Conservation (phyloP, 2,888 invertebrate species). For the Latrodectus hesperus region DNA sequence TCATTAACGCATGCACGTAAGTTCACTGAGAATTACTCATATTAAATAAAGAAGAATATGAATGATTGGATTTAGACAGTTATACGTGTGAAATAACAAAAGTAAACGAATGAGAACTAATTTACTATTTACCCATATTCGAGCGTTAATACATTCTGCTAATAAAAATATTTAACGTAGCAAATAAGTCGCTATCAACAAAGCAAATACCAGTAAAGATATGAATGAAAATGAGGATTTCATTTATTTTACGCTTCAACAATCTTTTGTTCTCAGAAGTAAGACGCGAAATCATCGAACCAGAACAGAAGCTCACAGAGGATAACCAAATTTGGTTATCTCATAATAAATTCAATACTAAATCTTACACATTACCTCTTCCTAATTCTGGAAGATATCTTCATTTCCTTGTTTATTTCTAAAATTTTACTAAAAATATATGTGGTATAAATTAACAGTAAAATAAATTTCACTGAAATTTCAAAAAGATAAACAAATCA, state of each 20-base stretch:
- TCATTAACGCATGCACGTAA: too few relatives aligned
- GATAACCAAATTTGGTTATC: slow-evolving; percentile 57
- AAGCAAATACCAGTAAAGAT: slow-evolving; percentile 43
- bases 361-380: slow-evolving; percentile 36
- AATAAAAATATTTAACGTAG: slow-evolving; percentile 16
- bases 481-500: slow-evolving; percentile 29
- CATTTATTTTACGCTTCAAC: slow-evolving; percentile 57
- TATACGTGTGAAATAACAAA: too few relatives aligned
- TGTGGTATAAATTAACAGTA: background rate
- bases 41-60: too few relatives aligned
- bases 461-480: slow-evolving; percentile 14
- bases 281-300: slow-evolving; percentile 59
- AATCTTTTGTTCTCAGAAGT: slow-evolving; percentile 52
- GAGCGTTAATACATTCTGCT: background rate
- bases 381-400: slow-evolving; percentile 23
- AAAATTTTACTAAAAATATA: background rate
- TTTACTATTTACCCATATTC: background rate
- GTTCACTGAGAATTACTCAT: too few relatives aligned
- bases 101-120: too few relatives aligned
- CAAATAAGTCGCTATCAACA: slow-evolving; percentile 21
- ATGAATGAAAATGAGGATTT: slow-evolving; percentile 36
- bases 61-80: too few relatives aligned
- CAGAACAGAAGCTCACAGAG: slow-evolving; percentile 50
- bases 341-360: slow-evolving; percentile 32
- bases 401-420: slow-evolving; percentile 34